Base-by-base conservation (phyloP, 2,888 invertebrate genomes). In the Drosophila nr. fundita region DNA sequence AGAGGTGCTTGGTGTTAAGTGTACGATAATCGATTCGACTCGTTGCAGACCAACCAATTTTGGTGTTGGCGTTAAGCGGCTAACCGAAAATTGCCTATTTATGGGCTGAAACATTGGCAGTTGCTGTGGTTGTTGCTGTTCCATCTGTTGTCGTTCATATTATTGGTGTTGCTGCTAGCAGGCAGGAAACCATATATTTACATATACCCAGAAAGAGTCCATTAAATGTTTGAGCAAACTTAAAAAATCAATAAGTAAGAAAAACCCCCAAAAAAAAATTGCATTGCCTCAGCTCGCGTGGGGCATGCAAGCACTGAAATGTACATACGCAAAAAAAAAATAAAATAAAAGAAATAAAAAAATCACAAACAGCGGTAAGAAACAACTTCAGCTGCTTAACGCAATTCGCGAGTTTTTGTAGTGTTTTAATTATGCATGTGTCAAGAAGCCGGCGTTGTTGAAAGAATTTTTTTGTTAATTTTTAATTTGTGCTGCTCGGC, bases 1-100 rank as follows among this genome's bases (percentile, higher is more conserved):
- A 87, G 89, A 83, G 89, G 83, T 89, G 78, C 72, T 75, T 85
- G 89, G 87, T 87, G 87, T 87, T 87, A 87, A 87, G 89, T 87
- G 88, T 78, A 87, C 75, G 89, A 87, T 87, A 87, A 89, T 87
- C 87, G 90, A 88, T 90, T 88, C 89, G 83, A 81, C 64, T 82
- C 84, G 80, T 76, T 83, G 70, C 74, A 68, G 76, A 73, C 64
- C 61, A 60, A 34, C 69, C 79, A 81, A 79, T 76, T 80, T 81
- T 48, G 83, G 83, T 80, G 86, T 85, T 85, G 88, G 83, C 86
- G 89, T 90, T 90, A 86, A 90, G 79, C 86, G 88, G 85, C 74
- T 59, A 70, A 68, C 53, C 75, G 71, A 80, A 89, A 89, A 89
- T 89, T 82, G 87, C 77, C 89, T 87, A 85, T 85, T 87, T 89